These are phyloP conservation scores for Plumapathes pennacea DNA, from an alignment of 92 coral and sea anemone genomes.

Conservation along the genomic window DNA sequence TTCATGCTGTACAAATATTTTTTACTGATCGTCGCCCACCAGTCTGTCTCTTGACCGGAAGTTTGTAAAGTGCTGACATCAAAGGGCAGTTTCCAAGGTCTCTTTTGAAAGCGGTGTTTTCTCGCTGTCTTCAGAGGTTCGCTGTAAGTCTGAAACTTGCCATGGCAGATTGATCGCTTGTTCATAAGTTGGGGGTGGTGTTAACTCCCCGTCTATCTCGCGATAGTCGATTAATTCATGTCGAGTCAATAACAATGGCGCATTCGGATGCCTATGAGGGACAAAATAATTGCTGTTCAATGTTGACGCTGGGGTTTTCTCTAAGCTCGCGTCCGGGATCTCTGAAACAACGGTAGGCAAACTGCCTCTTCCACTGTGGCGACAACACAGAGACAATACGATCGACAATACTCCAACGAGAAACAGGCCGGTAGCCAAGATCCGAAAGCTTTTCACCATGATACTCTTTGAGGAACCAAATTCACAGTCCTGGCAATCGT, in stretches of 20 bases:
- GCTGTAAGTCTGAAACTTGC: no score
- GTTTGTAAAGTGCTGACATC: no score
- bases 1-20: no score
- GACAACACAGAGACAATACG: slow-evolving; percentile 60
- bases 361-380: slow-evolving; percentile 21
- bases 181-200: slow-evolving; percentile 73
- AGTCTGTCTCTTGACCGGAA: no score
- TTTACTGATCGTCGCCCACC: no score
- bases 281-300: slow-evolving; percentile 2
- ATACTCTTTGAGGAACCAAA: slow-evolving; percentile 7
- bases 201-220: slow-evolving; percentile 13
- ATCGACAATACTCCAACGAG: slow-evolving; percentile 56
- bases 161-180: slow-evolving; percentile 70
- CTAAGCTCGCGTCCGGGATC: slow-evolving; percentile 61
- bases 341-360: slow-evolving; percentile 60
- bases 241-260: slow-evolving; percentile 2
- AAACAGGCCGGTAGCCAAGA: slow-evolving; percentile 57
- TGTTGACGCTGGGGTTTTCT: slow-evolving; percentile 66
- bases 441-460: slow-evolving; percentile 53
- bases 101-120: no score
- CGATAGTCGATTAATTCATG: slow-evolving; percentile 7
- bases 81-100: no score
- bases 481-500: slow-evolving; percentile 61
- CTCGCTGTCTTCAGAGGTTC: no score
- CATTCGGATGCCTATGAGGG: slow-evolving; percentile 39